Base-by-base conservation (phyloP, 2,888 invertebrate genomes). In the Stegana nigrithorax region DNA sequence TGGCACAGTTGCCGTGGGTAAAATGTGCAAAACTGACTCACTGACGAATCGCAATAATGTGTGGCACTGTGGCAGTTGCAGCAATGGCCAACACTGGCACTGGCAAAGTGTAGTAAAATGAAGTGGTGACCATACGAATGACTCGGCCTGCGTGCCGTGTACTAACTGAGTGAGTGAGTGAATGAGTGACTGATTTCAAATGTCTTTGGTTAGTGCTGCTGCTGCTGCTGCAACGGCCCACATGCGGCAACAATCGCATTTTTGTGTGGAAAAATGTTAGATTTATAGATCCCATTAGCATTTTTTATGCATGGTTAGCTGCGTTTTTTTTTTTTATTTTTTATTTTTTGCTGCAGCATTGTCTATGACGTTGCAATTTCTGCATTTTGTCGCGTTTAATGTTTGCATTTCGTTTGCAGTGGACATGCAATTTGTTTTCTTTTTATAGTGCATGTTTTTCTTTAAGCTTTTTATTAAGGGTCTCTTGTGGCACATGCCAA, bases 261-360 rank as follows among this genome's bases (percentile, higher is more conserved):
- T 42, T 57, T 39, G 44, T 57, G 39, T 76, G 71, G 14, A 47
- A 39, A 72, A 70, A 66, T 72, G 75, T 68, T 69, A 73, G 78
- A 76, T 79, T 75, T 75, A 78, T 78, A 72, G 73, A 39, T 61
- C 62, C 67, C 53, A 77, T 75, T 75, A 75, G 75, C 75, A 75
- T 77, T 75, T 75, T n/a, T 75, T 70, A 76, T 74, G 71, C 69
- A 65, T n/a, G n/a, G n/a, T 53, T 63, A 58, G 70, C 67, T 70
- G 75, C 68, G 64, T 73, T 66, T 25, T 21, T 45, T 60, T 57
- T 2, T 39, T 39, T 2, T 1, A 17, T 39, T 39, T 39, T 14
- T n/a, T n/a, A n/a, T n/a, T n/a, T 39, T 39, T 39, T 6, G 5
- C 17, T 45, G 7, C 23, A 17, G 1, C n/a, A 2, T 45, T 45